phyloP scores from a whole-genome alignment of 2,888 invertebrate genomes.

The Bruchidius siliquastri region DNA sequence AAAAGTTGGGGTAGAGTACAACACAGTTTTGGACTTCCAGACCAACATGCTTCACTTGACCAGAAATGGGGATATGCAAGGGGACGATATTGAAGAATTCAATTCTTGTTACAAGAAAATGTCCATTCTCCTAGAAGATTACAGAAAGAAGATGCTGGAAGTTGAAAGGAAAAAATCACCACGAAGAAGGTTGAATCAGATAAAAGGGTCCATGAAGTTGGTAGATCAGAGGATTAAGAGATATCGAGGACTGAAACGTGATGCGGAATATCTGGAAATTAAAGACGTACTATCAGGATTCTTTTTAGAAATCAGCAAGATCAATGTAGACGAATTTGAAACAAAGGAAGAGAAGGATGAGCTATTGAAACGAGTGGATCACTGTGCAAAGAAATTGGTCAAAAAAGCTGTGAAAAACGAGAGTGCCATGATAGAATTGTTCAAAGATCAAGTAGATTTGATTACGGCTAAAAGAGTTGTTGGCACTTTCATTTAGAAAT shows the following conservation, averaged over 20 bases:
- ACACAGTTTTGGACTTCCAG: not conserved
- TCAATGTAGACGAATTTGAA: slow-evolving; percentile 5
- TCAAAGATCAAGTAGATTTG: slow-evolving; percentile 17
- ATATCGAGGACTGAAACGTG: slow-evolving; percentile 22
- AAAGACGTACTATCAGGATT: slow-evolving; percentile 17
- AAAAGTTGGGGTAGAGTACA: not conserved
- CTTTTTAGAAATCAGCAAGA: slow-evolving; percentile 14
- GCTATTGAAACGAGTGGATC: slow-evolving; percentile 3
- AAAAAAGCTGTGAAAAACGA: slow-evolving; percentile 19
- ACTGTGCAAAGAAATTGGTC: slow-evolving; percentile 14
- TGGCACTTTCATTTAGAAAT: not conserved
- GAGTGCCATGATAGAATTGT: slow-evolving; percentile 13
- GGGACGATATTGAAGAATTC: slow-evolving; percentile 19
- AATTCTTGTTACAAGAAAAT: slow-evolving; percentile 15
- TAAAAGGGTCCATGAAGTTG: slow-evolving; percentile 13
- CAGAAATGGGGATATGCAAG: not conserved
- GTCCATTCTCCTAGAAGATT: slow-evolving; percentile 6
- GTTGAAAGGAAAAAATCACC: slow-evolving; percentile 5
- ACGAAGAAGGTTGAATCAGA: slow-evolving; percentile 8
- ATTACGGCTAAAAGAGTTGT: not conserved
- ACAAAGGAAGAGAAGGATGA: not conserved
- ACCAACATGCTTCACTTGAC: not conserved
- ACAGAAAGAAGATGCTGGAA: slow-evolving; percentile 5
- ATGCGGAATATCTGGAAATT: slow-evolving; percentile 18
- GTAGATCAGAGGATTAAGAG: slow-evolving; percentile 13